Base-by-base conservation (phyloP, 92 coral and sea anemone genomes). In the Zoanthus sociatus region DNA sequence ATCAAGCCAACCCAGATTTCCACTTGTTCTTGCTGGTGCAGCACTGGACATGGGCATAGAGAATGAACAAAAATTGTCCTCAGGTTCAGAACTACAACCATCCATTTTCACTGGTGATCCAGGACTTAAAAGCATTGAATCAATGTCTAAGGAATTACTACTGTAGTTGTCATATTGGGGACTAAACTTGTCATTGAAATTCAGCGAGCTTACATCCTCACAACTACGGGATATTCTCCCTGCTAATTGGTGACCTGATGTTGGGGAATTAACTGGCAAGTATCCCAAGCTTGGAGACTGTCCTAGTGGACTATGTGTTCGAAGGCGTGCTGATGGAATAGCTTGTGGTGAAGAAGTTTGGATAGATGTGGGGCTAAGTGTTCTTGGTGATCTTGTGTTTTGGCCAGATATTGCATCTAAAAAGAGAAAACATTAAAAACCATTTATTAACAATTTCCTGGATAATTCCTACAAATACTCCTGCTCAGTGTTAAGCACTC, bases 71-170 rank as follows among this genome's bases (percentile, higher is more conserved):
- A 92, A 89, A 63, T 89, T 79, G 66, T 87, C 92, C 71, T 82
- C 92, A 3, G 88, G 78, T 86, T 93, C 98, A 6, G 92, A 63
- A 53, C 92, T 87, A 51, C 91, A 89, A 26, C 78, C 86, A 84
- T 97, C 99, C 71, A 95, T 87, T 88, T 91, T 92, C 95, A 97
- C 92, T 14, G 99, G 99, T 2, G 99, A 97, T 66, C 92, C 92
- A 10, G 99, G 99, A 83, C 95, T 95, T 78, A 89, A 69, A 58
- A 95, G 78, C 76, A 93, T 77, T 45, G 92, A 75, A 74, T 95
- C 99, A 78, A 97, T 86, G 89, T 95, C 96, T 61, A 89, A 78
- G 18, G 96, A 90, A 53, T 94, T 72, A 66, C 81, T 94, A 55
- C 93, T 85, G 63, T 87, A 91, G 42, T 85, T 90, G 68, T 93